Base-by-base conservation (phyloP, 1,140 invertebrate genomes). In the Rhagoletis zephyria region DNA sequence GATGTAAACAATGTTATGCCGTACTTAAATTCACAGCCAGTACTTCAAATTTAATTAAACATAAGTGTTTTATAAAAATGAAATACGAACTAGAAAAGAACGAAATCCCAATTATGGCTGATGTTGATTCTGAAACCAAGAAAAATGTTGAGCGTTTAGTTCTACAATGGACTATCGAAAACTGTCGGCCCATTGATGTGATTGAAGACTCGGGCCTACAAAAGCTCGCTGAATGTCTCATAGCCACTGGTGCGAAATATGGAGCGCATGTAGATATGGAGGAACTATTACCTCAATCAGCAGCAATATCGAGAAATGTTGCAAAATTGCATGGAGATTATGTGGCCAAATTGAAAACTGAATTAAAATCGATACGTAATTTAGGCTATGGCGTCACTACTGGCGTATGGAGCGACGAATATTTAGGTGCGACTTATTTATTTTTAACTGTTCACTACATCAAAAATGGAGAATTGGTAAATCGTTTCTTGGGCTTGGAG, bases 171-270 rank as follows among this genome's bases (percentile, higher is more conserved):
- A 63, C 59, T 42, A 56, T 87, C 4, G 19, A 85, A 19, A 85
- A 87, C 51, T 81, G 87, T 40, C 87, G 70, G 48, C 87, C 87
- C 4, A 85, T 85, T 60, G 42, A 85, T 61, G 9, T 81, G n/a
- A 48, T 87, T 6, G 70, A 81, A 85, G 87, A 87, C 19, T 40
- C n/a, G 4, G 67, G 87, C 1, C 19, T 81, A 16, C 19, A 63
- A 51, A 87, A 87, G 30, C 30, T 30, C 30, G 30, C 30, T 30
- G 30, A 30, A 30, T 30, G 30, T 30, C 30, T 30, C 30, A 30
- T 30, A 30, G 30, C 30, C 30, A 30, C 30, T 30, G 30, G 30
- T 30, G 30, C 30, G 30, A 30, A 30, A 30, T 30, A 30, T 30
- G 30, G 30, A 77, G 4, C 6, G 6, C 16, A 74, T 30, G 48